A percentile compares a stretch with the other conserved stretches of the same genome.
phyloP scores from a whole-genome alignment of 2,113 vertebrate species.

The Seriola aureovittata region DNA sequence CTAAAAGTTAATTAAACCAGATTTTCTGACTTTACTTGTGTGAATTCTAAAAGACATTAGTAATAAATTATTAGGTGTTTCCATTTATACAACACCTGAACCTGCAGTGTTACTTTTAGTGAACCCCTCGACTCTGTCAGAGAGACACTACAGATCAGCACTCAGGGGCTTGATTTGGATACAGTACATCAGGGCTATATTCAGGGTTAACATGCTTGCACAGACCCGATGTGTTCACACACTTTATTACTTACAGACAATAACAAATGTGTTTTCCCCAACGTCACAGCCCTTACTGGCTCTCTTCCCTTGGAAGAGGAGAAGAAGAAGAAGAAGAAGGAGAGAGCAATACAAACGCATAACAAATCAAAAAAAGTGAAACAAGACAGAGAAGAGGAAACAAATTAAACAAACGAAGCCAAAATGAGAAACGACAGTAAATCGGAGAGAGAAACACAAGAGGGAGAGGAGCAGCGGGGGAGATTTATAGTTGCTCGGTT shows the following conservation, averaged over 20 bases:
- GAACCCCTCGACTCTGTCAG: neutral
- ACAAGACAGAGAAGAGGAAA: neutral
- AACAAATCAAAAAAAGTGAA: neutral
- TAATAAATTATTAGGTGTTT: neutral
- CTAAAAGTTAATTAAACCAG: too few relatives aligned
- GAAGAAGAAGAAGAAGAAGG: neutral
- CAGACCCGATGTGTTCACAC: neutral
- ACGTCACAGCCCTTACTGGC: neutral
- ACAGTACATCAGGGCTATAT: neutral
- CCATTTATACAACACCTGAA: too few relatives aligned
- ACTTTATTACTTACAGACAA: neutral
- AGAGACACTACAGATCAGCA: neutral
- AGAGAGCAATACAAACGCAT: neutral
- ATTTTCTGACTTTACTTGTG: too few relatives aligned
- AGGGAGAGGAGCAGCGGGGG: neutral
- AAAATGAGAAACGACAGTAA: neutral
- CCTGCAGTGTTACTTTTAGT: too few relatives aligned
- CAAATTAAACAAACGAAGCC: neutral
- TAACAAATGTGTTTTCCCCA: neutral
- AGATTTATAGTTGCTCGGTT: slow-evolving; percentile 31
- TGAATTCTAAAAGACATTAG: too few relatives aligned
- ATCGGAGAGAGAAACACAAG: neutral
- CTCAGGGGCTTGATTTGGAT: neutral
- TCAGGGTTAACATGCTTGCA: neutral
- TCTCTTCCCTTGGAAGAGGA: neutral